Evolutionary conservation across 2,888 invertebrate species (phyloP).

Genomic region (Nomada hirtipes): DNA sequence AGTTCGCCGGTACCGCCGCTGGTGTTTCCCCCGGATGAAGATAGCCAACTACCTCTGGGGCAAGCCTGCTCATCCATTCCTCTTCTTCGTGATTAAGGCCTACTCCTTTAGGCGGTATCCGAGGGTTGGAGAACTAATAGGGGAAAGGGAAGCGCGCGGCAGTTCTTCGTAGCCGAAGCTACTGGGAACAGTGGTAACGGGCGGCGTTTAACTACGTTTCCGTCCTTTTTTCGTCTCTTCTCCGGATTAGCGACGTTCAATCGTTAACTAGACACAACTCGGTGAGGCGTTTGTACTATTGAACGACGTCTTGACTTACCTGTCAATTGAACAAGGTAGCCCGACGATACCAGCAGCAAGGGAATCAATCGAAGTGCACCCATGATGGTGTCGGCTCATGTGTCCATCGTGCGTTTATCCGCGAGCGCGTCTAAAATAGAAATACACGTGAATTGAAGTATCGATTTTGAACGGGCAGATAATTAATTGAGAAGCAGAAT

Average conservation of each 20-base stretch:
- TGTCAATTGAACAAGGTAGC: slow-evolving; percentile 65
- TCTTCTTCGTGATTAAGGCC: slow-evolving; percentile 58
- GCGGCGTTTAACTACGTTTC: too few relatives aligned
- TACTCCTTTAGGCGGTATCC: slow-evolving; percentile 37
- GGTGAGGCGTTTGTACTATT: too few relatives aligned
- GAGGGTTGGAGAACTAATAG: not conserved
- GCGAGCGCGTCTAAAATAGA: slow-evolving; percentile 56
- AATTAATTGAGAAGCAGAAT: not conserved
- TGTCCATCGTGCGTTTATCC: slow-evolving; percentile 65
- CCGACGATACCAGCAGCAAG: slow-evolving; percentile 67
- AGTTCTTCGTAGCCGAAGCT: too few relatives aligned
- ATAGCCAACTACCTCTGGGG: slow-evolving; percentile 52
- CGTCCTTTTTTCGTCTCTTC: too few relatives aligned
- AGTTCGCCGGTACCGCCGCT: slow-evolving; percentile 67
- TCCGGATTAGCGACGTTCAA: too few relatives aligned
- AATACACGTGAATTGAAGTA: slow-evolving; percentile 1
- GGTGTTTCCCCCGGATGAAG: slow-evolving; percentile 62
- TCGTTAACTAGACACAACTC: too few relatives aligned
- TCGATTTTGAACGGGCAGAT: not conserved
- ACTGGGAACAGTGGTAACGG: too few relatives aligned
- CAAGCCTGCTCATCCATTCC: slow-evolving; percentile 40
- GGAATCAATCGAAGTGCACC: slow-evolving; percentile 69
- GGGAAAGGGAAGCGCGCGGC: not conserved
- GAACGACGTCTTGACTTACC: slow-evolving; percentile 60
- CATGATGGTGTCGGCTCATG: slow-evolving; percentile 69